Percentiles rank a stretch among this genome's conserved stretches.
These are phyloP conservation scores for Pseudorhombus dupliciocellatus DNA, from an alignment of 2,113 vertebrate genomes.

Conservation along the genomic window DNA sequence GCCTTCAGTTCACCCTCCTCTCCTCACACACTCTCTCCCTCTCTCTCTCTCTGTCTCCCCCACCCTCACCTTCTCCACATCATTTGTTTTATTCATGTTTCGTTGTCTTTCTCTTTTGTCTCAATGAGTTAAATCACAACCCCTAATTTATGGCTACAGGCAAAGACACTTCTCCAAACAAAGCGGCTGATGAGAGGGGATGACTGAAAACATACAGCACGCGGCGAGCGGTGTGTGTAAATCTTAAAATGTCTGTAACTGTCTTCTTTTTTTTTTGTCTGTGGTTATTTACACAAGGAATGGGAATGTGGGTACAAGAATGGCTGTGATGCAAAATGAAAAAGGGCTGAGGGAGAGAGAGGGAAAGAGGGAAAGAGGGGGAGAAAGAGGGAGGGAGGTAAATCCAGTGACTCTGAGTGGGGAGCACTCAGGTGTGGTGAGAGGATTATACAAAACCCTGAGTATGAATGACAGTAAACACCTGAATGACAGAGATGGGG, in stretches of 20 bases:
- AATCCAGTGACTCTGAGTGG: conserved; percentile 78
- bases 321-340: conserved; percentile 72
- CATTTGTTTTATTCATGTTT: conserved; percentile 80
- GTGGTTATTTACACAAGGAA: conserved; percentile 79
- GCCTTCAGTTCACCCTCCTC: conserved; percentile 70
- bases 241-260: conserved; percentile 75
- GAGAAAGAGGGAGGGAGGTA: conserved; percentile 42
- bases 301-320: conserved; percentile 76
- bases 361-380: conserved; percentile 14
- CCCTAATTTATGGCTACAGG: conserved; percentile 79
- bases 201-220: conserved; percentile 70
- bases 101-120: conserved; percentile 77
- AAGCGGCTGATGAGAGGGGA: conserved; percentile 71
- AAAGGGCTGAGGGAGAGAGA: conserved; percentile 52
- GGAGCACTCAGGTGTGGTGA: conserved; percentile 81
- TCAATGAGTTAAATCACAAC: conserved; percentile 77
- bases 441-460: conserved; percentile 81
- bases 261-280: conserved; percentile 75
- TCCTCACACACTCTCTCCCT: conserved; percentile 41
- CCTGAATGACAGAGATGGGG: conserved; percentile 77
- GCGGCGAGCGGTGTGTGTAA: conserved; percentile 60
- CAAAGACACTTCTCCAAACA: conserved; percentile 76
- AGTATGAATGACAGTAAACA: conserved; percentile 83
- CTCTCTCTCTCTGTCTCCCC: conserved; percentile 19
- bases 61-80: conserved; percentile 70